A percentile compares a stretch with the other conserved stretches of the same genome.
These are phyloP conservation scores for Aramus guarauna DNA, from an alignment of 2,113 vertebrate species.

Conservation along the genomic window DNA sequence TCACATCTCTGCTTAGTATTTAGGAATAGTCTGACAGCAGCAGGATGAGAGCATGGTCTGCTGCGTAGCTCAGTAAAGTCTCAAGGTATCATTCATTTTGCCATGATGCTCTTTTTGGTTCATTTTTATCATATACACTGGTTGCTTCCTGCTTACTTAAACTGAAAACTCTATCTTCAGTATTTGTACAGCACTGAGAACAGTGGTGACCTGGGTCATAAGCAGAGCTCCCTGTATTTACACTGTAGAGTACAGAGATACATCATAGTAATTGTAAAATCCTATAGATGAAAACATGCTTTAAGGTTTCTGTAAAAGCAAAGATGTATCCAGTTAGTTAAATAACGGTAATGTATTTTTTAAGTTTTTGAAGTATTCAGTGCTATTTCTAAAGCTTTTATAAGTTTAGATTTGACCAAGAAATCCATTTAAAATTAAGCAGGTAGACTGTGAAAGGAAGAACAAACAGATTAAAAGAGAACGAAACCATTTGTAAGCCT, in stretches of 20 bases:
- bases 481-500: not conserved
- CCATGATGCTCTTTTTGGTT: not conserved
- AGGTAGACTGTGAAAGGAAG: not conserved
- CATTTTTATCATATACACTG: not conserved
- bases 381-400: not conserved
- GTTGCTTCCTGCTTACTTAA: not conserved
- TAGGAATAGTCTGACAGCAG: not conserved
- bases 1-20: not conserved
- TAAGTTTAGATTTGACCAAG: not conserved
- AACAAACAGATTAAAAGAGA: not conserved
- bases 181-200: not conserved
- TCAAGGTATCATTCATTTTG: not conserved
- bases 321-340: not conserved
- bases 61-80: not conserved
- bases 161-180: not conserved
- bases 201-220: not conserved
- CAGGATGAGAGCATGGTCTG: not conserved
- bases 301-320: not conserved
- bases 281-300: not conserved
- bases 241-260: not conserved
- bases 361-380: not conserved
- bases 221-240: not conserved
- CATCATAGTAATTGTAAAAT: not conserved
- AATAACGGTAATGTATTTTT: not conserved
- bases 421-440: not conserved